phyloP scores from a whole-genome alignment of 2,888 invertebrate species.

The Himalopsyche tibetana region DNA sequence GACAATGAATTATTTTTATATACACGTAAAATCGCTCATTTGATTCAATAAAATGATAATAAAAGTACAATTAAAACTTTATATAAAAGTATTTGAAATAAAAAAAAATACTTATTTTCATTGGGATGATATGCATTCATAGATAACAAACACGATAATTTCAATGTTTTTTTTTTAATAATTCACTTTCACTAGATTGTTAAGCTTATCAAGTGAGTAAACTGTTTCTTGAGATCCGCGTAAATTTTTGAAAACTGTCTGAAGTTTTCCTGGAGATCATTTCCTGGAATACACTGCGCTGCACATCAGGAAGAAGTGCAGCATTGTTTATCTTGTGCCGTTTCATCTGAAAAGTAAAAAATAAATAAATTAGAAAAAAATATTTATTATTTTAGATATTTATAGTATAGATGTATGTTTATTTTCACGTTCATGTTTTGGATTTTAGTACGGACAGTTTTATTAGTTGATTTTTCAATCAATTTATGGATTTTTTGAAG shows the following conservation, averaged over 20 bases:
- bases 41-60: too few species aligned
- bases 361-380: not conserved
- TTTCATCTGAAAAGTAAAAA: conserved; percentile 27
- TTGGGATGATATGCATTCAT: conserved; percentile 14
- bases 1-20: not conserved
- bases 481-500: too few species aligned
- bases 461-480: too few species aligned
- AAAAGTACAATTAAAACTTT: too few species aligned
- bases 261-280: not conserved
- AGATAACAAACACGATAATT: not conserved
- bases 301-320: not conserved
- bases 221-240: not conserved
- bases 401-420: too few species aligned
- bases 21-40: not conserved
- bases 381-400: not conserved
- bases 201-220: not conserved
- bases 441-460: too few species aligned
- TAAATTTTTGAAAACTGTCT: not conserved
- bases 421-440: too few species aligned
- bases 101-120: too few species aligned
- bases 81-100: too few species aligned
- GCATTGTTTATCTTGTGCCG: not conserved
- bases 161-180: not conserved
- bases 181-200: not conserved
- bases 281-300: not conserved